Evolutionary conservation across 30 jellyfish, hydroid and myxozoan species (phyloP), one percentile per base, ranked within the genome.

Genomic region (Aurelia aurita complex sp. Pacific): DNA sequence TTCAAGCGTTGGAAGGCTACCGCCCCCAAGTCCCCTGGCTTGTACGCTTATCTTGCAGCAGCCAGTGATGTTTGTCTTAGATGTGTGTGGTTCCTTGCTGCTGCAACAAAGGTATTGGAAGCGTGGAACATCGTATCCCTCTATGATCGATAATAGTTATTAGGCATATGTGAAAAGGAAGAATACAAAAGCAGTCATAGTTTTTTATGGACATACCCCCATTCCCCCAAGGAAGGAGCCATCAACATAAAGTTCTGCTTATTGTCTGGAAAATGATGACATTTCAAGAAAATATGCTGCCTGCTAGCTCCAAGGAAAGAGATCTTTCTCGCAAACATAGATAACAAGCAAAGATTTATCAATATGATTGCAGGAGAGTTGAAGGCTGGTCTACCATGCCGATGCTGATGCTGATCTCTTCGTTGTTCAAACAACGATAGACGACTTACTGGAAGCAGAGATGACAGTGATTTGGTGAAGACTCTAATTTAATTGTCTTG

Each of bases 401-500:
- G 82, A 74, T 11, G 90, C 62, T 69, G 96, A 79, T 57, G 88
- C 92, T n/a, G 92, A 77, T 79, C 81, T 87, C 69, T 65, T 19
- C 42, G 78, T 77, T 87, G 96, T 87, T 12, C 79, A 87, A 19
- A 87, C 52, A 77, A 89, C 54, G 57, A 53, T 68, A 19, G 81
- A 69, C n/a, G 85, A 46, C 6, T 70, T 90, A 77, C 14, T 59
- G 80, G 74, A 75, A 43, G 80, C 4, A 53, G 85, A 36, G 57
- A 67, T 76, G 32, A 90, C 80, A 2, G 87, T 86, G 69, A 52
- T 86, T 19, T 23, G 96, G 96, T 64, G 90, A 86, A 77, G 96
- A 74, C 85, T 46, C 85, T 46, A 72, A 86, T 67, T 46, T 86
- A 80, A 63, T 86, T 10, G 67, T 86, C 38, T 55, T 77, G 69